Base-by-base conservation (phyloP, 1,140 invertebrate species). In the Brachystomella parvula region DNA sequence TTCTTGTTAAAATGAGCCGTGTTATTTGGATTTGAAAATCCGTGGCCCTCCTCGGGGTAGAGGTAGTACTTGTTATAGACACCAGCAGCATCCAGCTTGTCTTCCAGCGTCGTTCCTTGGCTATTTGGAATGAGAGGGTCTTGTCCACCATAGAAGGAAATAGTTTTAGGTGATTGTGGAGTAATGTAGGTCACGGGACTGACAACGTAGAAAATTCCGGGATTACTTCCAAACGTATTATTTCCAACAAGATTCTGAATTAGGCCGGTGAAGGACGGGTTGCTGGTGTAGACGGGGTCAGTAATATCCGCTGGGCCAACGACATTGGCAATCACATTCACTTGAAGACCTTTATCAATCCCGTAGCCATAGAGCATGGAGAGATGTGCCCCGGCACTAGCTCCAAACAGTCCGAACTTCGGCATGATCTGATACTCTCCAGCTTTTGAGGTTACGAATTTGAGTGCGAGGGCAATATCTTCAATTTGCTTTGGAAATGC, bases 11-110 rank as follows among this genome's bases (percentile, higher is more conserved):
- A 59, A 21, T 59, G 57, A 2, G 26, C 26, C 15, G 15, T 31
- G 21, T 59, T 32, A 59, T 6, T 32, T 17, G 57, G 26, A 21
- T 59, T 59, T 9, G 26, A 29, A 31, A 30, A 30, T 3, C 57
- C 57, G 30, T 59, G 57, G 3, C 57, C 57, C 26, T 31, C 60
- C 17, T 47, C 24, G 6, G 58, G 58, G 33, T 62, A 62, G 31
- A 62, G 15, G 21, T 35, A 39, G 26, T 24, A 62, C 33, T 62
- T 62, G 31, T 62, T 62, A 3, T n/a, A 19, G 39, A 62, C 60
- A 6, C 60, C 60, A 21, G 31, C 39, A 35, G 32, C 30, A 26
- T 62, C 60, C 35, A 62, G 15, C 26, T 29, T 62, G 19, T 35
- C 60, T 24, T 47, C 32, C 3, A 62, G 39, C 9, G 31, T 39